Evolutionary conservation across 2,888 invertebrate species (phyloP).

Genomic region (Beris morrisii): DNA sequence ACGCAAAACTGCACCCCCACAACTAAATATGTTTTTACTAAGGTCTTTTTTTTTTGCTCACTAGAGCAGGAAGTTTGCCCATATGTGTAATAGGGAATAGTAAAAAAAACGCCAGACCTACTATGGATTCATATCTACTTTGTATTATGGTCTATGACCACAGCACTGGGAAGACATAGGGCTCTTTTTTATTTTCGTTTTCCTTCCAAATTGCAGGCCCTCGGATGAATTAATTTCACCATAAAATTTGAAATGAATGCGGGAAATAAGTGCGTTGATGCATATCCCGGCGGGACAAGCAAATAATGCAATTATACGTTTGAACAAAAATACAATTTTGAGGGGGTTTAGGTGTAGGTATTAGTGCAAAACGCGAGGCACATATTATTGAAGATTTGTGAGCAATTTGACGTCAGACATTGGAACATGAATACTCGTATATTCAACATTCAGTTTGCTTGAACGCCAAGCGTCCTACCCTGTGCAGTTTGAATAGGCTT

Average conservation of each 20-base stretch:
- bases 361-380: no score
- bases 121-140: neutral
- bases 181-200: neutral
- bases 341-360: no score
- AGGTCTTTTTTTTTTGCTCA: slow-evolving; percentile 1
- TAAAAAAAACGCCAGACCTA: neutral
- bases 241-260: slow-evolving; percentile 38
- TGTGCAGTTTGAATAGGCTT: no score
- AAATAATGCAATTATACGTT: slow-evolving; percentile 1
- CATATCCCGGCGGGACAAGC: slow-evolving; percentile 31
- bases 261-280: slow-evolving; percentile 42
- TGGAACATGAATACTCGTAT: no score
- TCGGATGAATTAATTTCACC: slow-evolving; percentile 37
- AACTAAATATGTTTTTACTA: slow-evolving; percentile 21
- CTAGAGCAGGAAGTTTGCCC: slow-evolving; percentile 35
- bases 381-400: no score
- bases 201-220: slow-evolving; percentile 4
- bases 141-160: neutral
- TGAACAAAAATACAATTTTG: no score
- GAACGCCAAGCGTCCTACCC: no score
- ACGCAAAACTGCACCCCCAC: slow-evolving; percentile 31
- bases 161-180: neutral
- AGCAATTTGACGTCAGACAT: no score
- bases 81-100: neutral
- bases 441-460: no score